phyloP scores from a whole-genome alignment of 2,888 invertebrate genomes.

The Drosophila ustulata region DNA sequence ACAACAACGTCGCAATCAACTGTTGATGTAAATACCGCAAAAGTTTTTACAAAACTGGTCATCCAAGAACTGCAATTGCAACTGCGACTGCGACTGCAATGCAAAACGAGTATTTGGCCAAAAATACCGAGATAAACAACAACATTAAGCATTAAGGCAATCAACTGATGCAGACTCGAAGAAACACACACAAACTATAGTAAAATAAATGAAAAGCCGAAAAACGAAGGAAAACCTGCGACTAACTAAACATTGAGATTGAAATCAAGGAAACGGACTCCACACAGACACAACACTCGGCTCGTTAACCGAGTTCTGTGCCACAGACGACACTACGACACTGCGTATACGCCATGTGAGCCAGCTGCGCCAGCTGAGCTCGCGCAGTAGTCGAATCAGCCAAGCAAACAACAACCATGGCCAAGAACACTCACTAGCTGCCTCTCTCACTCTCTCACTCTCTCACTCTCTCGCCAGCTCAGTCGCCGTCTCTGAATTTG shows the following conservation, averaged over 20 bases:
- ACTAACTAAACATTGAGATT: slow-evolving; percentile 54
- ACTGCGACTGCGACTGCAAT: slow-evolving; percentile 52
- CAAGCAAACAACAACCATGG: slow-evolving; percentile 76
- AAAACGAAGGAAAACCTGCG: slow-evolving; percentile 22
- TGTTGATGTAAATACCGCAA: slow-evolving; percentile 63
- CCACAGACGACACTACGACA: slow-evolving; percentile 67
- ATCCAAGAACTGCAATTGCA: slow-evolving; percentile 72
- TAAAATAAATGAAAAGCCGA: slow-evolving; percentile 25
- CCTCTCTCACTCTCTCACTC: not conserved
- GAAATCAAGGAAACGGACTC: slow-evolving; percentile 71
- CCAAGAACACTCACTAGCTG: slow-evolving; percentile 68
- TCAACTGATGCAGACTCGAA: slow-evolving; percentile 59
- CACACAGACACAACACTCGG: slow-evolving; percentile 29
- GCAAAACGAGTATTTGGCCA: slow-evolving; percentile 63
- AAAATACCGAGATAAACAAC: slow-evolving; percentile 46
- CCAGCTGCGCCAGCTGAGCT: slow-evolving; percentile 21
- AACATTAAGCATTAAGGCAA: slow-evolving; percentile 54
- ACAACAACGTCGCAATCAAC: slow-evolving; percentile 4
- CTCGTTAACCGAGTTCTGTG: slow-evolving; percentile 57
- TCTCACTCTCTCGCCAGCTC: slow-evolving; percentile 13
- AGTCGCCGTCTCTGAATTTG: not conserved
- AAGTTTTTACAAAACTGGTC: slow-evolving; percentile 66
- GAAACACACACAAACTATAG: slow-evolving; percentile 36
- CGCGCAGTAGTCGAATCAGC: slow-evolving; percentile 42
- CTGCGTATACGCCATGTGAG: slow-evolving; percentile 75